A percentile compares a stretch with the other conserved stretches of the same genome.
Conservation (phyloP, 1,140 invertebrate species). For the Cylas formicarius region DNA sequence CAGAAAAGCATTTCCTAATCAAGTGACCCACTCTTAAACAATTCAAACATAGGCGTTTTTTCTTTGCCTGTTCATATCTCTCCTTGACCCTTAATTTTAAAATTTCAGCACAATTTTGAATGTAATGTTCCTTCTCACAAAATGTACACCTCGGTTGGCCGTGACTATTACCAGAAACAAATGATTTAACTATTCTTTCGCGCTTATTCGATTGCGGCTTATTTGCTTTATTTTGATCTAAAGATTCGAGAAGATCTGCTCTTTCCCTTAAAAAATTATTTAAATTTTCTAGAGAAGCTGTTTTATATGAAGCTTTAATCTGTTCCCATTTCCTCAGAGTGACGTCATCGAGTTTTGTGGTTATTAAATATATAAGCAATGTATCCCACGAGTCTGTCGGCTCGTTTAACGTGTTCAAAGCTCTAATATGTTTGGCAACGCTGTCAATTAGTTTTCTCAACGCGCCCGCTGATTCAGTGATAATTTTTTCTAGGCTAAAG, state of each 20-base stretch:
- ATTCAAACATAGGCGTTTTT: conserved; percentile 6
- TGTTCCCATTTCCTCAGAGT: conserved; percentile 26
- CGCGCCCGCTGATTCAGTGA: conserved; percentile 18
- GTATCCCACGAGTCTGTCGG: conserved; percentile 24
- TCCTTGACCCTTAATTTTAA: conserved; percentile 5
- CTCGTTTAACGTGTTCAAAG: conserved; percentile 19
- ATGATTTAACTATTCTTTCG: not conserved
- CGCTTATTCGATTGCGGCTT: not conserved
- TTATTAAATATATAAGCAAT: conserved; percentile 20
- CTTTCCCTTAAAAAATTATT: conserved; percentile 7
- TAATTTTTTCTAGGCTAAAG: conserved; percentile 21
- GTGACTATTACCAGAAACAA: not conserved
- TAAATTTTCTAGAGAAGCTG: conserved; percentile 5
- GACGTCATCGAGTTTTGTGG: conserved; percentile 19
- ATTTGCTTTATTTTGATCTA: conserved; percentile 4
- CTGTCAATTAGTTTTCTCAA: conserved; percentile 18
- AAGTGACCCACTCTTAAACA: conserved; percentile 9
- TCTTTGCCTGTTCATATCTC: conserved; percentile 2
- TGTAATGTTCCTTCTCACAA: conserved; percentile 5
- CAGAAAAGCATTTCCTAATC: not conserved
- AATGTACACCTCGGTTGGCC: not conserved
- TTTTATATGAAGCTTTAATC: not conserved
- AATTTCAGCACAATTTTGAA: conserved; percentile 6
- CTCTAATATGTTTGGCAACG: conserved; percentile 19
- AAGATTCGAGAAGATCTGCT: conserved; percentile 5